These are phyloP conservation scores for Beroe forskalii DNA, from an alignment of 37 sponge, comb jelly and placozoan genomes.

Conservation along the genomic window DNA sequence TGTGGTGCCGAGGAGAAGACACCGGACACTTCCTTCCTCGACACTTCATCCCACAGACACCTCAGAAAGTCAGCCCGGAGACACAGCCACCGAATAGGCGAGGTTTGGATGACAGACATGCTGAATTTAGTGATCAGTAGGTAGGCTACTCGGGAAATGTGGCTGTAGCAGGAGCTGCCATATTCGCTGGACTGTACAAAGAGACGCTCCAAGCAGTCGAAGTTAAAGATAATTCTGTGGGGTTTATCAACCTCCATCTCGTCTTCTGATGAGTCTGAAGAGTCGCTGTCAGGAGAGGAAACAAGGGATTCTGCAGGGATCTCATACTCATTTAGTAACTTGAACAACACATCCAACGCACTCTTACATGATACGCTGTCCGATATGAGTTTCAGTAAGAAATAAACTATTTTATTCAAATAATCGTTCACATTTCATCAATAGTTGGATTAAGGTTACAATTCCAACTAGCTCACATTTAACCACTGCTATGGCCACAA, in stretches of 20 bases:
- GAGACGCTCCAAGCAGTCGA: background rate
- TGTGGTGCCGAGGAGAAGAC: background rate
- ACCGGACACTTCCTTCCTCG: background rate
- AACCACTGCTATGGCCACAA: too few species aligned
- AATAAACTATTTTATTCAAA: background rate
- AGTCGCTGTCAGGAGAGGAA: background rate
- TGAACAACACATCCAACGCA: constrained; percentile 11
- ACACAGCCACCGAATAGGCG: constrained; percentile 17
- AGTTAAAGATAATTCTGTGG: background rate
- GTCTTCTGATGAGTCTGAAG: constrained; percentile 23
- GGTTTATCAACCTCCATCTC: constrained; percentile 17
- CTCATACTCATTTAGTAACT: background rate
- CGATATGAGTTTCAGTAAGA: background rate
- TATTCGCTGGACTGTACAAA: background rate
- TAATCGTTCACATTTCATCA: background rate
- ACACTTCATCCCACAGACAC: constrained; percentile 4
- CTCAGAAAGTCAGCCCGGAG: background rate
- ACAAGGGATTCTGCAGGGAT: background rate
- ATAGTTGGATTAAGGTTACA: too few species aligned
- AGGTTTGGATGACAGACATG: constrained; percentile 26
- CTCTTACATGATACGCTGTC: background rate
- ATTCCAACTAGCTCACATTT: too few species aligned
- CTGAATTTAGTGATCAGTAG: constrained; percentile 8
- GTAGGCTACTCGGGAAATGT: background rate
- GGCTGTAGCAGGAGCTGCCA: background rate